phyloP scores from a whole-genome alignment of 2,888 invertebrate genomes.

The Zhuqinia jingwanae region DNA sequence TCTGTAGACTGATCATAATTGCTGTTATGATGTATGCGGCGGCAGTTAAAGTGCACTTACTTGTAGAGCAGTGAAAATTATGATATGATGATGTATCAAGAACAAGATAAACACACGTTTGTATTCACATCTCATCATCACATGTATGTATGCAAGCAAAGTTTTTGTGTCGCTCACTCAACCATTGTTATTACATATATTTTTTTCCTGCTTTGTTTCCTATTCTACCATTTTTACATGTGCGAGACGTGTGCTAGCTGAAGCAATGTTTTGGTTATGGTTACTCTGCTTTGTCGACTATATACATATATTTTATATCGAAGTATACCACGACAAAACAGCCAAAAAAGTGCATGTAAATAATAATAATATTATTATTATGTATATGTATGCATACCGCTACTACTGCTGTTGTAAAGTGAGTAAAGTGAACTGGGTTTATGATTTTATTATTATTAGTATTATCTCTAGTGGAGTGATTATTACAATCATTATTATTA shows the following conservation, averaged over 20 bases:
- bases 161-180: slow-evolving; percentile 16
- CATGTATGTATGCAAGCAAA: not conserved
- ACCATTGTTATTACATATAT: no score
- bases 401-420: slow-evolving; percentile 37
- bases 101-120: not conserved
- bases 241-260: slow-evolving; percentile 31
- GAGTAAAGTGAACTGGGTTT: slow-evolving; percentile 58
- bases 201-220: slow-evolving; percentile 8
- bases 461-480: slow-evolving; percentile 65
- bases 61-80: slow-evolving; percentile 26
- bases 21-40: slow-evolving; percentile 49
- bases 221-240: slow-evolving; percentile 6
- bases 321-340: not conserved
- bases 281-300: not conserved
- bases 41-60: slow-evolving; percentile 25
- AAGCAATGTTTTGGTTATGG: not conserved
- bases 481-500: slow-evolving; percentile 64
- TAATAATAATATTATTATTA: not conserved
- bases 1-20: slow-evolving; percentile 41
- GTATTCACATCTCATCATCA: not conserved
- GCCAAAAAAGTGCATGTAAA: slow-evolving; percentile 12
- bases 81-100: not conserved
- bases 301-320: slow-evolving; percentile 22
- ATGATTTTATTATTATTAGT: slow-evolving; percentile 64
- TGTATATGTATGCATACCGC: not conserved